A percentile compares a stretch with the other conserved stretches of the same genome.
Evolutionary conservation across 2,797 vertebrate species (phyloP).

Genomic region (Ambastaia sidthimunki): DNA sequence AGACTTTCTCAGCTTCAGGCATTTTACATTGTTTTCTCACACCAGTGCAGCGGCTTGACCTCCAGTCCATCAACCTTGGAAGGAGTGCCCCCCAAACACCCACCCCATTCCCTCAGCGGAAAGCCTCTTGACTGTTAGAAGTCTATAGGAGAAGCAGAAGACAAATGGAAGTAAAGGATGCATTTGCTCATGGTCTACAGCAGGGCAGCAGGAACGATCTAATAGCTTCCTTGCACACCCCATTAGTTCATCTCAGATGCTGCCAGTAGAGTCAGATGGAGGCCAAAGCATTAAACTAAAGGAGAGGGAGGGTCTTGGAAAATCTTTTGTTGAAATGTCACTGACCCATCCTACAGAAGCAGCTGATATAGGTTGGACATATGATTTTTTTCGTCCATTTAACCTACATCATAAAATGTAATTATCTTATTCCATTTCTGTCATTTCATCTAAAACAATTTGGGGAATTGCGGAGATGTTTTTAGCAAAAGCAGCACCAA

Average conservation of each 20-base stretch:
- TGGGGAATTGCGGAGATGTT: too few species aligned
- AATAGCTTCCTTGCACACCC: constrained; percentile 71
- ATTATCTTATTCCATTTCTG: background rate
- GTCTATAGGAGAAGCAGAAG: constrained; percentile 33
- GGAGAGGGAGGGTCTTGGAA: background rate
- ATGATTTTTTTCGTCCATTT: background rate
- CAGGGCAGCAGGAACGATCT: constrained; percentile 64
- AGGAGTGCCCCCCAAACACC: background rate
- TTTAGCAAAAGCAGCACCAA: background rate
- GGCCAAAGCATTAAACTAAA: background rate
- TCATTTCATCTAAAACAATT: background rate
- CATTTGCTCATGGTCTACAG: constrained; percentile 59
- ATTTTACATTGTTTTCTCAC: background rate
- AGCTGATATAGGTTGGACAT: constrained; percentile 1
- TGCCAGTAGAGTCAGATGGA: constrained; percentile 14
- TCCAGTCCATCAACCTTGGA: background rate
- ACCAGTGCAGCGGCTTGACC: background rate
- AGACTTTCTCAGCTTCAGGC: background rate
- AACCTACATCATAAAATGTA: background rate
- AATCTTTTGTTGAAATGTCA: constrained; percentile 34
- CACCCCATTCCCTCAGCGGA: background rate
- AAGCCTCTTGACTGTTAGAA: background rate
- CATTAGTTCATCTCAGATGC: constrained; percentile 68
- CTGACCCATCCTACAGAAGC: constrained; percentile 16
- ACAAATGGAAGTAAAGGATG: constrained; percentile 36